These are phyloP conservation scores for Pluvianellus socialis DNA, from an alignment of 2,113 vertebrate species.

Conservation along the genomic window DNA sequence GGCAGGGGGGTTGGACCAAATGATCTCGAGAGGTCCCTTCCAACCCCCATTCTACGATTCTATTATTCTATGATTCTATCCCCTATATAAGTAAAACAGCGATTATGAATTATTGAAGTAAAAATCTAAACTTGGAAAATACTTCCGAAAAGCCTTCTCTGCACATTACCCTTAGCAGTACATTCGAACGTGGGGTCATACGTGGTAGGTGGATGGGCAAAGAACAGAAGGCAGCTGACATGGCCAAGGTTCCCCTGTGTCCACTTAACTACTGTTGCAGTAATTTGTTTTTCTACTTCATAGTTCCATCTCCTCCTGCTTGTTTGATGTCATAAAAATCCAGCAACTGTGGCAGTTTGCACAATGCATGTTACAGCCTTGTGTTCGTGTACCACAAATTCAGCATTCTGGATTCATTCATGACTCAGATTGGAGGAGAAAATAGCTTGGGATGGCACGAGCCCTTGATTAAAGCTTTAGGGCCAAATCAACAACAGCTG, in stretches of 20 bases:
- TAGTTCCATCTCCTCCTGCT: constrained; percentile 46
- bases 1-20: too few relatives aligned
- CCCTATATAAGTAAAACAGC: background rate
- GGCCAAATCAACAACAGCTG: constrained; percentile 63
- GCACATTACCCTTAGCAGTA: background rate
- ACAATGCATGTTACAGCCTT: constrained; percentile 43
- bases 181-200: background rate
- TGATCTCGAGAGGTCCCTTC: too few relatives aligned
- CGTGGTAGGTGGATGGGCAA: background rate
- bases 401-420: constrained; percentile 41
- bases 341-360: constrained; percentile 39
- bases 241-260: background rate
- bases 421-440: constrained; percentile 45
- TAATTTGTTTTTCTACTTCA: constrained; percentile 63
- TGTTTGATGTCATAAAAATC: constrained; percentile 51
- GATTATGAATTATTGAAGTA: background rate
- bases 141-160: background rate
- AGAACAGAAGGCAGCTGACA: constrained; percentile 49
- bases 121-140: background rate
- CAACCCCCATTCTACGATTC: too few relatives aligned
- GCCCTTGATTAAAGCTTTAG: constrained; percentile 62
- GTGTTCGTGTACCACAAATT: constrained; percentile 25
- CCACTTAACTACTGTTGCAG: constrained; percentile 6
- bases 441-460: constrained; percentile 57
- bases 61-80: background rate